A percentile compares a stretch with the other conserved stretches of the same genome.
Conservation (phyloP, 2,888 invertebrate species). For the Lacanobia wlatinum region DNA sequence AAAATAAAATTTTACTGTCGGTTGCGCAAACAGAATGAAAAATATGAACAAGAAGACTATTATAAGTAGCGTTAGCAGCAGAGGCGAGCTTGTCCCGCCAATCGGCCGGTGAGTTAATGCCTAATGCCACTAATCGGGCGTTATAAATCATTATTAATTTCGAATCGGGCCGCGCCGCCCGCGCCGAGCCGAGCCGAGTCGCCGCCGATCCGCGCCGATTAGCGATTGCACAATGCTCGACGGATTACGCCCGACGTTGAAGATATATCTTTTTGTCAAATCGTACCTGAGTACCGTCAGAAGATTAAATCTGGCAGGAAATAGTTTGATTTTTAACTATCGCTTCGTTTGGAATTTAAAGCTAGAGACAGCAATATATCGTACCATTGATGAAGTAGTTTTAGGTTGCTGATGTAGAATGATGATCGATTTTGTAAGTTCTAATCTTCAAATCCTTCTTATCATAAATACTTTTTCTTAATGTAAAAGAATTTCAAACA, state of each 20-base stretch:
- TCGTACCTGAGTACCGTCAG: slow-evolving; percentile 86
- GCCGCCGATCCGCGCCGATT: slow-evolving; percentile 87
- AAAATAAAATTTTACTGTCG: slow-evolving; percentile 22
- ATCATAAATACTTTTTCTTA: not conserved
- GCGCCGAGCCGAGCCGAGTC: slow-evolving; percentile 14
- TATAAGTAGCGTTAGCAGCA: slow-evolving; percentile 56
- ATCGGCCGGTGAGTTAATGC: slow-evolving; percentile 79
- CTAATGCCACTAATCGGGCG: slow-evolving; percentile 87
- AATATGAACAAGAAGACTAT: slow-evolving; percentile 37
- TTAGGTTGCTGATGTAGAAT: not conserved
- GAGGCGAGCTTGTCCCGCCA: slow-evolving; percentile 63
- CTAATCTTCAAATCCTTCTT: not conserved
- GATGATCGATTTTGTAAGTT: not conserved
- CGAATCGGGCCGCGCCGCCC: slow-evolving; percentile 75
- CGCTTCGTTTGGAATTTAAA: slow-evolving; percentile 8
- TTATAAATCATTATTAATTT: slow-evolving; percentile 91
- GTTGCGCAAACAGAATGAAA: slow-evolving; percentile 48
- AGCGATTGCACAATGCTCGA: slow-evolving; percentile 89
- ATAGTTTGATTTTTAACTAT: slow-evolving; percentile 18
- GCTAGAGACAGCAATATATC: not conserved
- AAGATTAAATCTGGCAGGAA: slow-evolving; percentile 50
- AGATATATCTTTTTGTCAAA: slow-evolving; percentile 90
- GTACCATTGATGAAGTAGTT: not conserved
- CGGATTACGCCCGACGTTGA: slow-evolving; percentile 86
- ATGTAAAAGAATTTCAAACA: not conserved